Base-by-base conservation (phyloP, 2,888 invertebrate genomes). In the Drosophila infuscata region DNA sequence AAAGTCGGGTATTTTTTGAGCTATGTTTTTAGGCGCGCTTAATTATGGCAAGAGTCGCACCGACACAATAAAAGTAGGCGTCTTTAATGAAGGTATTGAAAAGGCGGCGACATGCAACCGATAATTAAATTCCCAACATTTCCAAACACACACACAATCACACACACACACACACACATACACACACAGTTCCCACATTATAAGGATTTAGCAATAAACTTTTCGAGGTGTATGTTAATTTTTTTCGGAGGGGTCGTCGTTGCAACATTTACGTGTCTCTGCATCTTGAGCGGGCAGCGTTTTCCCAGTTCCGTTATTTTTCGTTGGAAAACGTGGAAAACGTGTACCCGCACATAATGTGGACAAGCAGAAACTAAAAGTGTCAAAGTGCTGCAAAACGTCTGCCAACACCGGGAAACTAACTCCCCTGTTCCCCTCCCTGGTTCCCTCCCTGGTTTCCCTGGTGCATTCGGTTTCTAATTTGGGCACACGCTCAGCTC, bases 61-160 rank as follows among this genome's bases (percentile, higher is more conserved):
- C 29, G 56, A 30, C 29, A 41, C 3, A 41, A 30, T 57, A 35
- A 70, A 64, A 48, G 75, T 41, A 64, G 75, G 79, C 79, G 79
- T 56, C 48, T 35, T 11, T 79, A 85, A 89, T 88, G 82, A 88
- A 85, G 89, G 84, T 84, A 84, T 84, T 81, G 88, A 74, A 76
- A 81, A 79, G 85, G 90, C 85, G 88, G 79, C 70, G 85, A 85
- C 88, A 85, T 89, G 88, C 85, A 85, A 85, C 85, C 90, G 68
- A 89, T 88, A 85, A 89, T 85, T 85, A 89, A 85, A 84, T 76
- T 70, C 70, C 54, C 54, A 54, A 56, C 52, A 70, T 65, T 76
- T 79, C 79, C 51, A 59, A 73, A 65, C 63, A 54, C 32, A 62
- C 54, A 20, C 33, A 52, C 33, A 62, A 38, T 69, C 69, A 73